Evolutionary conservation across 2,888 invertebrate species (phyloP).

Genomic region (Drosophila atripex): DNA sequence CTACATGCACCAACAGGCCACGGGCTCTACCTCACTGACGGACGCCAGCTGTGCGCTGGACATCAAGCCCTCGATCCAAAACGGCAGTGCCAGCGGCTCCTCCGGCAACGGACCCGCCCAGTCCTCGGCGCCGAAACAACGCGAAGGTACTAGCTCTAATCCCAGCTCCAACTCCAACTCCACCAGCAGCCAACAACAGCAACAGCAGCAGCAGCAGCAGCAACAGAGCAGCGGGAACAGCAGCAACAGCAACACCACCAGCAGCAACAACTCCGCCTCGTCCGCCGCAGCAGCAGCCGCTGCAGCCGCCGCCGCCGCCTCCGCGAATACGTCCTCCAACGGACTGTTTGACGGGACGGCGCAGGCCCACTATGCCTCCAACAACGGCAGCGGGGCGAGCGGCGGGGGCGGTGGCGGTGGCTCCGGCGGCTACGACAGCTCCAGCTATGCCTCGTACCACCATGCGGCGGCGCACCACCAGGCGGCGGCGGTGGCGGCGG

Average conservation of each 20-base stretch:
- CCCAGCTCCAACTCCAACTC: constrained; percentile 78
- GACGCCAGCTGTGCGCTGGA: constrained; percentile 86
- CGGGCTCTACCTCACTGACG: constrained; percentile 84
- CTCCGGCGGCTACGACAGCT: constrained; percentile 73
- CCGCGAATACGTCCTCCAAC: constrained; percentile 60
- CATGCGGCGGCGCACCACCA: constrained; percentile 82
- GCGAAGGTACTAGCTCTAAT: constrained; percentile 88
- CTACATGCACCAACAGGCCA: constrained; percentile 92
- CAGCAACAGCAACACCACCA: constrained; percentile 75
- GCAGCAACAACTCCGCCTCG: constrained; percentile 57
- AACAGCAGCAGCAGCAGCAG: constrained; percentile 64
- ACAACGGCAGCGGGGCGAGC: constrained; percentile 55
- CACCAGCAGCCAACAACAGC: constrained; percentile 70
- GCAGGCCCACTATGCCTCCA: constrained; percentile 69
- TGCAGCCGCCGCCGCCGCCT: constrained; percentile 57
- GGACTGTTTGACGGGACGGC: constrained; percentile 81
- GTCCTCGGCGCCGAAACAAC: constrained; percentile 87
- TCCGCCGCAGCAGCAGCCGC: constrained; percentile 55
- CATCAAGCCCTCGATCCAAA: constrained; percentile 86
- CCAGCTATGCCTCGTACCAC: constrained; percentile 80
- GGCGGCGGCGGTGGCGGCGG: constrained; percentile 82
- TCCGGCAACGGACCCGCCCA: constrained; percentile 69
- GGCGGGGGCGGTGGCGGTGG: constrained; percentile 50
- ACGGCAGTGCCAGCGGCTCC: constrained; percentile 74
- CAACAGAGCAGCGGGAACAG: constrained; percentile 65